phyloP scores from a whole-genome alignment of 2,797 vertebrate genomes.

The Phoebastria nigripes region DNA sequence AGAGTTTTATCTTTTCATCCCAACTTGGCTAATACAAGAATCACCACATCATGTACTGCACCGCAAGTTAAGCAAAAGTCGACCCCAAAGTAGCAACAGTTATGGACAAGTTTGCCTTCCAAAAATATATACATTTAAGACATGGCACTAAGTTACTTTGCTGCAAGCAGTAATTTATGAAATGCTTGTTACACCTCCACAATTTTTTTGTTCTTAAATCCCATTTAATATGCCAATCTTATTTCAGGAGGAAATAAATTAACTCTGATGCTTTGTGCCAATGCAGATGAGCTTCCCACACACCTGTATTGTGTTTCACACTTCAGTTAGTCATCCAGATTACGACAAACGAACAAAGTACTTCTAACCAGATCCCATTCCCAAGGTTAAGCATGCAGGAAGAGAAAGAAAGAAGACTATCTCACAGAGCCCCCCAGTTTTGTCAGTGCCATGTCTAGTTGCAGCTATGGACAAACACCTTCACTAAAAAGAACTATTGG shows the following conservation, averaged over 20 bases:
- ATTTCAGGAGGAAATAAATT: constrained; percentile 59
- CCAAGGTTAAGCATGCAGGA: background rate
- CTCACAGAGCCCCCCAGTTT: background rate
- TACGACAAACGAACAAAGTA: background rate
- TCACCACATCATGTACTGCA: background rate
- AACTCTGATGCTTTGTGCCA: constrained; percentile 57
- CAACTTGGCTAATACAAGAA: background rate
- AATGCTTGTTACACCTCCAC: constrained; percentile 53
- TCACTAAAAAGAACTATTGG: background rate
- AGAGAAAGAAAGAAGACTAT: background rate
- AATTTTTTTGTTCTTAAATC: constrained; percentile 49
- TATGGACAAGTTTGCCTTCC: background rate
- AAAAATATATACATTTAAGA: background rate
- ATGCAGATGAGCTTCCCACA: constrained; percentile 68
- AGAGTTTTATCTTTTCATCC: background rate
- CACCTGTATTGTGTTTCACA: constrained; percentile 45
- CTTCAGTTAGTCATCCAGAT: constrained; percentile 21
- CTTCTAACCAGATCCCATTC: background rate
- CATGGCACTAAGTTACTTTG: background rate
- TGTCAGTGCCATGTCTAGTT: background rate
- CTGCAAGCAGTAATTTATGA: constrained; percentile 33
- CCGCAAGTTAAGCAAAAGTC: background rate
- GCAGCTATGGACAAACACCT: background rate
- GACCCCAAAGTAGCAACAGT: background rate
- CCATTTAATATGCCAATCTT: constrained; percentile 58